Evolutionary conservation across 2,888 invertebrate genomes (phyloP).

Genomic region (Athetis lepigone): DNA sequence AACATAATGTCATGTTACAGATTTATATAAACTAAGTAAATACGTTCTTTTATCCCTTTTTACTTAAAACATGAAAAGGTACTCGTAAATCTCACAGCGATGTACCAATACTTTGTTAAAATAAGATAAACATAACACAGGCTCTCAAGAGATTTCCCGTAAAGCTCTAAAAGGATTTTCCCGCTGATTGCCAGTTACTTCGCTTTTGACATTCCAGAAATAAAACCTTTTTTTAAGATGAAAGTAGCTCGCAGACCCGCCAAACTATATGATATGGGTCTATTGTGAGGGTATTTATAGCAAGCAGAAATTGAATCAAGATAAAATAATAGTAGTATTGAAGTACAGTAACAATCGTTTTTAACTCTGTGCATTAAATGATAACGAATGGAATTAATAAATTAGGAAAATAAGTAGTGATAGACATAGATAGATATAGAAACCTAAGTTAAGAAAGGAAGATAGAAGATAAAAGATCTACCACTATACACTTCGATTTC

Average conservation of each 20-base stretch:
- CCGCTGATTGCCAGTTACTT: not conserved
- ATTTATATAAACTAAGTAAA: too few relatives aligned
- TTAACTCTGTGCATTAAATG: too few relatives aligned
- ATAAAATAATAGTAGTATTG: not conserved
- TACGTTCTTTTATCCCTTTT: too few relatives aligned
- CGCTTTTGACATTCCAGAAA: not conserved
- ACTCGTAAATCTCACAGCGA: not conserved
- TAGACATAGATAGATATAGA: too few relatives aligned
- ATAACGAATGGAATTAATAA: too few relatives aligned
- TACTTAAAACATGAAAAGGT: conserved; percentile 4
- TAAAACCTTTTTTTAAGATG: not conserved
- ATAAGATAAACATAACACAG: not conserved
- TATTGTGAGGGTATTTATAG: not conserved
- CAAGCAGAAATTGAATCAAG: not conserved
- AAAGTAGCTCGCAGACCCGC: not conserved
- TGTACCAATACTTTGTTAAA: not conserved
- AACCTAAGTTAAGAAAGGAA: too few relatives aligned
- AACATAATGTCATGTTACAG: not conserved
- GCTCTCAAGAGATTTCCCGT: not conserved
- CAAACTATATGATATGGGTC: not conserved
- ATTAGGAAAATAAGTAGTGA: too few relatives aligned
- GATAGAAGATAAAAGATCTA: too few relatives aligned
- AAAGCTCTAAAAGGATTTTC: not conserved
- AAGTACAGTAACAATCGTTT: too few relatives aligned
- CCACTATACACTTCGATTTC: too few relatives aligned